These are phyloP conservation scores for Campaea margaritaria DNA, from an alignment of 2,888 invertebrate species.

Conservation along the genomic window DNA sequence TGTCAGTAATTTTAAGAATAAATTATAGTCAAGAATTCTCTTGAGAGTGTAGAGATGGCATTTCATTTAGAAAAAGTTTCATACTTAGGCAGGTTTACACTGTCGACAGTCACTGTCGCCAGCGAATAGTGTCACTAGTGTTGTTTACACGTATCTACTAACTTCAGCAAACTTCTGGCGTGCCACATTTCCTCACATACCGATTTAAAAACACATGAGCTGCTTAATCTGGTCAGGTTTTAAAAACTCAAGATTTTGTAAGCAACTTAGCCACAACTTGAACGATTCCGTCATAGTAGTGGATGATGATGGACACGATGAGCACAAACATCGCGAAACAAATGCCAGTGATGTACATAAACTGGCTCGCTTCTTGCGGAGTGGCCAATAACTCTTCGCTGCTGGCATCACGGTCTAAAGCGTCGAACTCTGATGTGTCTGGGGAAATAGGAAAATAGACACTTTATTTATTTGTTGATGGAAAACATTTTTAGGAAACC, in stretches of 20 bases:
- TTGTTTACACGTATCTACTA: too few relatives aligned
- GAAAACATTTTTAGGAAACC: too few relatives aligned
- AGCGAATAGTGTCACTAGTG: too few relatives aligned
- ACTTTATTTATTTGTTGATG: too few relatives aligned
- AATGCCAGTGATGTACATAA: slow-evolving; percentile 86
- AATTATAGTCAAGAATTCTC: too few relatives aligned
- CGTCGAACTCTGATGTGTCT: slow-evolving; percentile 81
- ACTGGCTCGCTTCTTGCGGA: slow-evolving; percentile 85
- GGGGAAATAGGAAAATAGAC: slow-evolving; percentile 31
- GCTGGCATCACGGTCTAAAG: slow-evolving; percentile 78
- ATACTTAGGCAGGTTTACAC: too few relatives aligned
- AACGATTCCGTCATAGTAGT: slow-evolving; percentile 78
- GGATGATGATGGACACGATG: slow-evolving; percentile 86
- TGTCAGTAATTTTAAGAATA: too few relatives aligned
- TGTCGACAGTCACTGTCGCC: too few relatives aligned
- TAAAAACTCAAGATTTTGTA: slow-evolving; percentile 49
- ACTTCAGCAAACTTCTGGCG: too few relatives aligned
- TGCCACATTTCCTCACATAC: neutral
- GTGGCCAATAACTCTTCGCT: slow-evolving; percentile 81
- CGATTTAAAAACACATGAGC: neutral
- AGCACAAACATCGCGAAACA: slow-evolving; percentile 87
- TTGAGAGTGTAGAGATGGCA: too few relatives aligned
- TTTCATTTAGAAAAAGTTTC: too few relatives aligned
- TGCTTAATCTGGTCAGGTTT: neutral
- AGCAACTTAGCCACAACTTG: slow-evolving; percentile 62